These are phyloP conservation scores for Aldrovandia affinis DNA, from an alignment of 2,797 vertebrate species.

Conservation along the genomic window DNA sequence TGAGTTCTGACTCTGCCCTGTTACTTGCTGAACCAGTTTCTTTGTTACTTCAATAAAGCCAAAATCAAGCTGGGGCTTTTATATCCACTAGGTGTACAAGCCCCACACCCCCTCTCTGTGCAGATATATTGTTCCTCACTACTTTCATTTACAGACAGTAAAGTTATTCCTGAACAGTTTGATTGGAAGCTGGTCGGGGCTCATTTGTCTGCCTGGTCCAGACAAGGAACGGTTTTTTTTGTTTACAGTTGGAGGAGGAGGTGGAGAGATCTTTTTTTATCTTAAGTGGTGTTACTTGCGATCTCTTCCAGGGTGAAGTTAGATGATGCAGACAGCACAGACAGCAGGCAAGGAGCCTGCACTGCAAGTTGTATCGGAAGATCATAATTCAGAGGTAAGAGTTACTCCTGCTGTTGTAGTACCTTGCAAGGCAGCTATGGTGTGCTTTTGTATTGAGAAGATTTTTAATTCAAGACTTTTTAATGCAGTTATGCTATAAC, in stretches of 20 bases:
- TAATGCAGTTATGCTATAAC: not conserved
- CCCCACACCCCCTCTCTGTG: conserved; percentile 23
- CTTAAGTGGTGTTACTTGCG: conserved; percentile 51
- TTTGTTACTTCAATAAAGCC: conserved; percentile 59
- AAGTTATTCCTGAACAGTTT: conserved; percentile 33
- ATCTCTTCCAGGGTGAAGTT: conserved; percentile 58
- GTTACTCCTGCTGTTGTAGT: not conserved
- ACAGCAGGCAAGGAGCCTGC: conserved; percentile 4
- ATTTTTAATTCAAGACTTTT: too few relatives aligned
- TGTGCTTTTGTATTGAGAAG: not conserved
- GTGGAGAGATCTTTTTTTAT: conserved; percentile 32
- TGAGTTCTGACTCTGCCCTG: conserved; percentile 15
- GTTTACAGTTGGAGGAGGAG: conserved; percentile 61
- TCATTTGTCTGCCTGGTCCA: conserved; percentile 42
- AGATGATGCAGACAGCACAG: conserved; percentile 47
- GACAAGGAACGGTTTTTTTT: conserved; percentile 64
- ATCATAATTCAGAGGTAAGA: conserved; percentile 46
- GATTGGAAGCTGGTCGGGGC: conserved; percentile 34
- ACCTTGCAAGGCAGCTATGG: not conserved
- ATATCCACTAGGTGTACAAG: conserved; percentile 41
- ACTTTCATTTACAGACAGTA: conserved; percentile 33
- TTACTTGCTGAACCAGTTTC: conserved; percentile 71
- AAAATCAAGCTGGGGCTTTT: conserved; percentile 46
- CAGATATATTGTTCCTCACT: conserved; percentile 38
- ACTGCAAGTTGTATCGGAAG: conserved; percentile 26